Base-by-base conservation (phyloP, 2,888 invertebrate species). In the Fragum fragum region DNA sequence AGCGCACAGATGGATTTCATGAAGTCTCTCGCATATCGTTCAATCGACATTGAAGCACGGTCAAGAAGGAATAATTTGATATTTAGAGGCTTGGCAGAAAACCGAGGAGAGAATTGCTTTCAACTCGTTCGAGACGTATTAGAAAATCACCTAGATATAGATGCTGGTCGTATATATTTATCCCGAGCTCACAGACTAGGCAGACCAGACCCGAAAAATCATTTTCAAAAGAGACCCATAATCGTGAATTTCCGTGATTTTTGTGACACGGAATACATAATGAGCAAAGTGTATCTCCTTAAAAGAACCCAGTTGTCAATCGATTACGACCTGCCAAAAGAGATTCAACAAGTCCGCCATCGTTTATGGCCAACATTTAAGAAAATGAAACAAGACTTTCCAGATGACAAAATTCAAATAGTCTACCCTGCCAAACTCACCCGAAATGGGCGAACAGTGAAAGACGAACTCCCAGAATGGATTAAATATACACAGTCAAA, bases 171-270 rank as follows among this genome's bases (percentile, higher is more conserved):
- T 21, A 53, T 53, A n/a, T 53, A 53, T 18, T 11, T 53, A 11
- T 7, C 53, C 18, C 7, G n/a, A 53, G 53, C 53, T 6, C 53
- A 53, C n/a, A 53, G 53, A 53, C 53, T 53, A 53, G 53, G 53
- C 6, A 53, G 18, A 21, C 18, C n/a, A 11, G 53, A 53, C 18
- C n/a, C n/a, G n/a, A 53, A n/a, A n/a, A 53, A 53, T 39, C 6
- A 14, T 39, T 9, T 14, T 14, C 6, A 39, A 39, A 6, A 39
- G 6, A 6, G 39, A 6, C 53, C 53, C 9, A 53, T 53, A 11
- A 53, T 53, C 6, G 53, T 53, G 53, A 53, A 53, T 53, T 53
- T 53, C 21, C 18, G 53, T n/a, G 53, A 53, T 53, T 53, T 11
- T 18, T 53, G 53, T 53, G 53, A 39, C 14, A 39, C 39, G 14